Evolutionary conservation across 2,113 vertebrate species (phyloP), one percentile per base, ranked within the genome.

Genomic region (Loxodonta africana): DNA sequence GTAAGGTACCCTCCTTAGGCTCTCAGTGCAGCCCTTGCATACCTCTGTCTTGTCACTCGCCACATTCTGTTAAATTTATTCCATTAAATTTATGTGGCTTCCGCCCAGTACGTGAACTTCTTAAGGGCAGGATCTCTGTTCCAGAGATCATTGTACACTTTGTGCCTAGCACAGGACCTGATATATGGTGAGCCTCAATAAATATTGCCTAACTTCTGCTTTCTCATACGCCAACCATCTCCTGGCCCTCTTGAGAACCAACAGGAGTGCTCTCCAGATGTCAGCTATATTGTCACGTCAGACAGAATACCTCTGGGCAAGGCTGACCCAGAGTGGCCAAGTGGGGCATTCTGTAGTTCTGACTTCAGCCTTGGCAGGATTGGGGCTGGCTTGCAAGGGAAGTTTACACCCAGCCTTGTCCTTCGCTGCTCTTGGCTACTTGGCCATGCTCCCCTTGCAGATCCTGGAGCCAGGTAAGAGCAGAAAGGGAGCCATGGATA

Each of bases 171-270:
- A 57, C 65, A 17, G 18, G n/a, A 71, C 51, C 63, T 77, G 37
- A 44, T 25, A 30, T 20, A 0, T n/a, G 21, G 26, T 23, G 17
- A 11, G 8, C 80, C 20, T 80, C 67, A 12, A n/a, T 57, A 53
- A 14, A 3, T 44, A 17, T 83, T 48, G 20, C 53, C 41, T 37
- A 17, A 5, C 28, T 62, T 76, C 46, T 5, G 0, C 65, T n/a
- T 96, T 41, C 91, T 87, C n/a, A 41, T 81, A 65, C 51, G 67
- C 88, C 62, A 48, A 84, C 62, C 6, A 14, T 48, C 53, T 93
- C 78, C 71, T 77, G 48, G 81, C 26, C 28, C 41, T 78, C n/a
- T 15, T 87, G 21, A 90, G 86, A 94, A 44, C 65, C 23, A 14
- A 18, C 25, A 6, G 20, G 67, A 28, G 67, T 57, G 17, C 53